Conservation (phyloP, 2,113 vertebrate genomes). For the Phylloscopus trochiloides region DNA sequence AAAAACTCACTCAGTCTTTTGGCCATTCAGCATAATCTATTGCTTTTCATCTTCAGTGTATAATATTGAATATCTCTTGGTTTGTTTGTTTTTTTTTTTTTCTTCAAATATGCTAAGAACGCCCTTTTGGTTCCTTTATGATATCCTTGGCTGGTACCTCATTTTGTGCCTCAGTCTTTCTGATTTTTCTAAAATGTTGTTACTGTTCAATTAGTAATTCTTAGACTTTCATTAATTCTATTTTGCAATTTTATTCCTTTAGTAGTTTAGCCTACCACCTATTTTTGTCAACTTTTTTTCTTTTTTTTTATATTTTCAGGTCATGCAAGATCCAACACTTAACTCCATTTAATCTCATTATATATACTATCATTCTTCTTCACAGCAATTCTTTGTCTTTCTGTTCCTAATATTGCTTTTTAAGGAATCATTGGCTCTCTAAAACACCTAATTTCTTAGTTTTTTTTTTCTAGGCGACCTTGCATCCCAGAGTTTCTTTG, state of each 20-base stretch:
- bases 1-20: background rate
- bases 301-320: background rate
- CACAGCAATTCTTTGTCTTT: background rate
- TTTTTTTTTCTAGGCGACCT: background rate
- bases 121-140: background rate
- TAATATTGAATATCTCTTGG: background rate
- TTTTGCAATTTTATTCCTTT: background rate
- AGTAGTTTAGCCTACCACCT: background rate
- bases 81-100: background rate
- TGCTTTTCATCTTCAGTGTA: background rate
- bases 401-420: background rate
- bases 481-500: background rate
- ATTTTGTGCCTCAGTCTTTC: background rate
- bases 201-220: background rate
- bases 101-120: background rate
- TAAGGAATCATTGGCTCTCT: background rate
- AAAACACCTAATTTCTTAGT: background rate
- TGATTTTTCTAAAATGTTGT: background rate
- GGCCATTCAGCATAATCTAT: background rate
- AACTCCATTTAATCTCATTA: background rate
- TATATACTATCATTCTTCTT: background rate
- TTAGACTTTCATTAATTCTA: background rate
- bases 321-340: background rate
- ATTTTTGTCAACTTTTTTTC: background rate
- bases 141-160: background rate